Conservation (phyloP, 1,140 invertebrate genomes). For the Lepidotrigona ventralis region DNA sequence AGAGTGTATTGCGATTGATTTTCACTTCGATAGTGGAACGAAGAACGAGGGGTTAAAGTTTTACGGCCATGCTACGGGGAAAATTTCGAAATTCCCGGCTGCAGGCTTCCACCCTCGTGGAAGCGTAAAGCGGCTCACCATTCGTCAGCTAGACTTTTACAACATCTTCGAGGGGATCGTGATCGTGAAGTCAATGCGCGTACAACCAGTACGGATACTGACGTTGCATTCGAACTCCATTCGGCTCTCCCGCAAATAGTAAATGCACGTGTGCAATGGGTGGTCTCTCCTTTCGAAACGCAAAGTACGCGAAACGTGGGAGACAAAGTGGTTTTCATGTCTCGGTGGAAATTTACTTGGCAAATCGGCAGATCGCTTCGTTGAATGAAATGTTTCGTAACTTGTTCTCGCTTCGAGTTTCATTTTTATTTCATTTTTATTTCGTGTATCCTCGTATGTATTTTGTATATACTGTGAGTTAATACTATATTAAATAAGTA, state of each 20-base stretch:
- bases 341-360: neutral
- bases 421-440: neutral
- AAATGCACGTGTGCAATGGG: constrained; percentile 8
- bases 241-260: constrained; percentile 6
- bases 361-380: neutral
- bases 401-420: neutral
- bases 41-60: neutral
- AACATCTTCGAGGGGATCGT: neutral
- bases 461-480: too few relatives aligned
- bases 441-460: neutral
- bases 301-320: neutral
- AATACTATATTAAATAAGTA: too few relatives aligned
- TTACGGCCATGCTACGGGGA: neutral
- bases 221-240: neutral
- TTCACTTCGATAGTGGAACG: neutral
- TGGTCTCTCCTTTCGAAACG: neutral
- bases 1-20: neutral
- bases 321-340: neutral
- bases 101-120: neutral
- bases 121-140: neutral
- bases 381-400: neutral
- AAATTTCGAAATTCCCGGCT: constrained; percentile 13
- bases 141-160: neutral
- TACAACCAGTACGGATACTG: neutral
- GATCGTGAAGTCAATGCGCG: neutral